A percentile compares a stretch with the other conserved stretches of the same genome.
phyloP scores from a whole-genome alignment of 2,888 invertebrate species.

The Labia minor region DNA sequence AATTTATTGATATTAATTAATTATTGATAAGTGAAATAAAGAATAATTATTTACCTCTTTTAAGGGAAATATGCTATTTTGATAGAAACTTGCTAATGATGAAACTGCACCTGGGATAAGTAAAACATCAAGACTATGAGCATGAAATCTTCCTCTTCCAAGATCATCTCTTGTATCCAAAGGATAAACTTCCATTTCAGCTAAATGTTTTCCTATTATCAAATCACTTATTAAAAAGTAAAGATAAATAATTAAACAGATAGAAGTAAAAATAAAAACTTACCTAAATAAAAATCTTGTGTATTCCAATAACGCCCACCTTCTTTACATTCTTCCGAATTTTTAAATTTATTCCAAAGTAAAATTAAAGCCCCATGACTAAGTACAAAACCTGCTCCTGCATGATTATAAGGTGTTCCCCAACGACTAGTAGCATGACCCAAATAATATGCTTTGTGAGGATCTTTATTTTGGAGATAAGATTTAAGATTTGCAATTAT shows the following conservation, averaged over 20 bases:
- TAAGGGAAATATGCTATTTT: constrained; percentile 39
- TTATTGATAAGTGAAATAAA: no score
- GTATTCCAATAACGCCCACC: constrained; percentile 43
- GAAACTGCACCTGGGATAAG: constrained; percentile 35
- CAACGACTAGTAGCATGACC: constrained; percentile 45
- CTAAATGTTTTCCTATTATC: constrained; percentile 45
- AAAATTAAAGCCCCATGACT: constrained; percentile 39
- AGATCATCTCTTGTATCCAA: constrained; percentile 42
- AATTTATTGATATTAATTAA: no score
- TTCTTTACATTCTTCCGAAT: constrained; percentile 37
- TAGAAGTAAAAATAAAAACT: constrained; percentile 17
- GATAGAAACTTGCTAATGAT: constrained; percentile 39
- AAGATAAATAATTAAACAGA: neutral
- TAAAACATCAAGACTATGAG: constrained; percentile 38
- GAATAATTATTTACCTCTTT: constrained; percentile 27
- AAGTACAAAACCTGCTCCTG: constrained; percentile 45
- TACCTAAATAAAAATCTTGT: constrained; percentile 48
- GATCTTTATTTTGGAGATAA: constrained; percentile 19
- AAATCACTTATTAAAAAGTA: no score
- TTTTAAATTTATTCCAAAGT: constrained; percentile 37
- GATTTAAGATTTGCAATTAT: constrained; percentile 32
- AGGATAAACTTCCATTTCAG: constrained; percentile 40
- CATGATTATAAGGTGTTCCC: constrained; percentile 44
- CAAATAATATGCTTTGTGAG: constrained; percentile 47
- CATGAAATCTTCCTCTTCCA: constrained; percentile 42